phyloP scores from a whole-genome alignment of 2,888 invertebrate genomes.

The Chelonus formosanus region DNA sequence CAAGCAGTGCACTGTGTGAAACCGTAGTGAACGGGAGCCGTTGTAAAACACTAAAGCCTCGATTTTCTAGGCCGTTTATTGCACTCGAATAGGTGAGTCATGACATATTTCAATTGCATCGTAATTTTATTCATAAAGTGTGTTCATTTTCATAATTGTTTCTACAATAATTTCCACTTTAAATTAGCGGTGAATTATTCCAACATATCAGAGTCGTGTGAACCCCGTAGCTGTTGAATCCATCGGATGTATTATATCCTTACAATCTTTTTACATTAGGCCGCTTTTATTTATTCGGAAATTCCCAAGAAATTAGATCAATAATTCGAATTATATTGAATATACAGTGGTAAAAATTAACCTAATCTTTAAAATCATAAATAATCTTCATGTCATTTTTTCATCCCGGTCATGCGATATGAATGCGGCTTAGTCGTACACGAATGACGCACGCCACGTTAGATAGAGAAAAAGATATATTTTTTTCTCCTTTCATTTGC shows the following conservation, averaged over 20 bases:
- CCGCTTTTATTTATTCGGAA: neutral
- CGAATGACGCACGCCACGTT: slow-evolving; percentile 54
- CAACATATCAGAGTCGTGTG: slow-evolving; percentile 47
- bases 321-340: neutral
- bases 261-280: neutral
- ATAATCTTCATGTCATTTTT: slow-evolving; percentile 14
- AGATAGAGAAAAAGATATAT: slow-evolving; percentile 35
- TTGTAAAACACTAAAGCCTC: slow-evolving; percentile 61
- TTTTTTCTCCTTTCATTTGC: slow-evolving; percentile 22
- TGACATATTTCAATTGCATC: neutral
- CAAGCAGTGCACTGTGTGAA: slow-evolving; percentile 62
- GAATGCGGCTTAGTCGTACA: slow-evolving; percentile 36
- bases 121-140: slow-evolving; percentile 10
- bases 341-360: neutral
- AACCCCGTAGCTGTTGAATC: slow-evolving; percentile 55
- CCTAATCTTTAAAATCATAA: neutral
- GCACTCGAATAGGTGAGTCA: slow-evolving; percentile 60
- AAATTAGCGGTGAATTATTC: slow-evolving; percentile 16
- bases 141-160: neutral
- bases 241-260: slow-evolving; percentile 32
- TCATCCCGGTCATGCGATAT: slow-evolving; percentile 34
- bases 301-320: neutral
- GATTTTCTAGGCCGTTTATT: slow-evolving; percentile 61
- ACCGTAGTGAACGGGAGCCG: slow-evolving; percentile 62
- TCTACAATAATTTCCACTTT: neutral